Conservation (phyloP, 2,888 invertebrate species). For the Apodemia mormo region DNA sequence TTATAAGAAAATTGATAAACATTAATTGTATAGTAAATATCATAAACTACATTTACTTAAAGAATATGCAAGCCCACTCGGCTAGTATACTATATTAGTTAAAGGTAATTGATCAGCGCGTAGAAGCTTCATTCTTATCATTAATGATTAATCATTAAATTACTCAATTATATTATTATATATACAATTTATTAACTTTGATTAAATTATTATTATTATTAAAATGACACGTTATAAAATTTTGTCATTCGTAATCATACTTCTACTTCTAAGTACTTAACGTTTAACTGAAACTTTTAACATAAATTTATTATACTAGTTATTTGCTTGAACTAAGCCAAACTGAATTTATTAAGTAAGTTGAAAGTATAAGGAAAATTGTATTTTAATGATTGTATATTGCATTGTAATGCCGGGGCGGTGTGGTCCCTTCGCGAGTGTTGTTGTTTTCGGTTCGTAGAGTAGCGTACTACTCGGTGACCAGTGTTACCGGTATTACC, state of each 20-base stretch:
- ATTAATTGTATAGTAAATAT: conserved; percentile 76
- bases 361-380: conserved; percentile 79
- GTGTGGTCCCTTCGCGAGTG: conserved; percentile 45
- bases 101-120: conserved; percentile 84
- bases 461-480: conserved; percentile 38
- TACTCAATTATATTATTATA: conserved; percentile 83
- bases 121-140: conserved; percentile 83
- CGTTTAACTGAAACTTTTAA: conserved; percentile 80
- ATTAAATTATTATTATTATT: conserved; percentile 82
- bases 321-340: conserved; percentile 82
- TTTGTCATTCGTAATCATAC: conserved; percentile 82
- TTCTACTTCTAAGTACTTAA: conserved; percentile 80
- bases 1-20: conserved; percentile 73
- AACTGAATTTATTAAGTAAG: conserved; percentile 83
- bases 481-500: too few relatives aligned
- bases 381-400: conserved; percentile 81
- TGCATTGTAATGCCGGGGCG: conserved; percentile 55
- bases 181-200: conserved; percentile 82
- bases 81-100: conserved; percentile 85
- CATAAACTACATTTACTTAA: conserved; percentile 70
- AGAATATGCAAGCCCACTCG: conserved; percentile 71
- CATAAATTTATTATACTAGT: conserved; percentile 81
- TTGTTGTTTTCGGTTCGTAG: conserved; percentile 42
- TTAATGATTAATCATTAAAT: conserved; percentile 82
- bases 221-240: conserved; percentile 81